Base-by-base conservation (phyloP, 2,113 vertebrate genomes). In the Noturus placidus region DNA sequence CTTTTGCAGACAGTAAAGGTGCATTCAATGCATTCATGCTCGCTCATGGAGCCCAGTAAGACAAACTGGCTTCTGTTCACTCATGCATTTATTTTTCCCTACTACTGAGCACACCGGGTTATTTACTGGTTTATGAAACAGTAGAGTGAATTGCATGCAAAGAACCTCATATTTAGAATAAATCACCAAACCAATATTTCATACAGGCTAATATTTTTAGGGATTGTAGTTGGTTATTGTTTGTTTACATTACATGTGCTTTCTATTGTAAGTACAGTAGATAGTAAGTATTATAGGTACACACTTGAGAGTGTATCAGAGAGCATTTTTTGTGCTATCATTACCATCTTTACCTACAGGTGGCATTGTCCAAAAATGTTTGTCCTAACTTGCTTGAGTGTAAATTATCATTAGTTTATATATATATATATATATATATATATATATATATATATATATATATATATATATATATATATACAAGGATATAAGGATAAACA, bases 1-100 rank as follows among this genome's bases (percentile, higher is more conserved):
- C 25, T 50, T 83, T 89, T 22, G 9, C 59, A 87, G 56, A 82
- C 83, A 80, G 35, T 38, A 14, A 30, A 25, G 63, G 56, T 83
- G 63, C 85, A 57, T 46, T 46, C 5, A 46, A 46, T 56, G 59
- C 17, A 72, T 2, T 87, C 54, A 30, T 42, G 85, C 50, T 59
- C 27, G 50, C 9, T 38, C 35, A 25, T 42, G 8, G 8, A 42
- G 19, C 38, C 70, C 30, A 35, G 30, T 35, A 35, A 74, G 20
- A 42, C 70, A 42, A 42, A 74, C 20, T 74, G 19, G 3, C 9
- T 42, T 74, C 38, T 74, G 70, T 42, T 25, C 70, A 74, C 35
- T 25, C 8, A 22, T 7, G 27, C 67, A 38, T 19, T 25, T 42
- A 70, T 70, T 35, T 1, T 35, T 70, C 15, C 33, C 67, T 10